Evolutionary conservation across 2,888 invertebrate species (phyloP).

Genomic region (Lasiommata megera): DNA sequence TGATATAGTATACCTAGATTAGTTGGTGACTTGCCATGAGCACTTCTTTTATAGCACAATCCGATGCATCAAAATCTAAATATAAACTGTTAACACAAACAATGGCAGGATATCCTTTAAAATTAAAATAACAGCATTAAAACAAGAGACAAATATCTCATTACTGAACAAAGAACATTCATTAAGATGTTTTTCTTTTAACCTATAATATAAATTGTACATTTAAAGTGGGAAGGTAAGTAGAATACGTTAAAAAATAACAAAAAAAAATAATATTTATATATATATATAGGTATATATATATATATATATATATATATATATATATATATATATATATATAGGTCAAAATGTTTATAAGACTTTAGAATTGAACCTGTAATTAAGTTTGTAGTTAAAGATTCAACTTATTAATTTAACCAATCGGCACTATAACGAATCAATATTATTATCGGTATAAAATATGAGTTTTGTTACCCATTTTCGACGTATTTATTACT

Average conservation of each 20-base stretch:
- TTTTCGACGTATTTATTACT: slow-evolving; percentile 19
- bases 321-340: too few species aligned
- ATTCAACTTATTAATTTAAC: background rate
- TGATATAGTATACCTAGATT: too few species aligned
- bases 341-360: too few species aligned
- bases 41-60: background rate
- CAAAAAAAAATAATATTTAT: too few species aligned
- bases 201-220: too few species aligned
- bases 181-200: background rate
- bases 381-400: too few species aligned
- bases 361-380: too few species aligned
- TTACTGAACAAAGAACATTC: background rate
- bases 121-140: background rate
- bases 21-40: slow-evolving; percentile 4
- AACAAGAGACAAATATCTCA: background rate
- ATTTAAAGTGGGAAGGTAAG: too few species aligned
- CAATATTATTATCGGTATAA: slow-evolving; percentile 24
- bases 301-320: too few species aligned
- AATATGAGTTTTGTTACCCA: slow-evolving; percentile 13
- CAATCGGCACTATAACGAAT: background rate
- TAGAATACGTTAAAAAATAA: too few species aligned
- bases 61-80: slow-evolving; percentile 6
- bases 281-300: too few species aligned
- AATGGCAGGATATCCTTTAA: slow-evolving; percentile 11
- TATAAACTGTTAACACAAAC: slow-evolving; percentile 8